Evolutionary conservation across 2,888 invertebrate genomes (phyloP), one percentile per base, ranked within the genome.

Genomic region (Geotrupes spiniger): DNA sequence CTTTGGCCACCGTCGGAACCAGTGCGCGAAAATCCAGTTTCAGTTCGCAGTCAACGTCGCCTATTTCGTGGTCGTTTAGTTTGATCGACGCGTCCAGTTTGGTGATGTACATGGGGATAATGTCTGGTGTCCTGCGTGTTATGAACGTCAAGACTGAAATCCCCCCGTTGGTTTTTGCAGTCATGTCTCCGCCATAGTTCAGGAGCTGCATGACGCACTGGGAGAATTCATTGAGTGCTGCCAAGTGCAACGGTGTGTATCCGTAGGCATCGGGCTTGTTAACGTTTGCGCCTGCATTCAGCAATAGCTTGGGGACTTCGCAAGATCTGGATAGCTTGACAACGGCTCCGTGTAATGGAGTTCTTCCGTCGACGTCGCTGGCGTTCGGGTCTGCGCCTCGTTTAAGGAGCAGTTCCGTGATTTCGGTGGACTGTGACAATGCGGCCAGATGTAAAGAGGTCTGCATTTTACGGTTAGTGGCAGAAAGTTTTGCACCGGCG

Each of bases 361-460:
- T 89, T 36, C 89, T 77, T 0, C 88, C 88, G 59, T 89, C 87
- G 2, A 77, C 74, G 58, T 92, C 91, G 33, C 78, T 76, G 0
- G 81, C 81, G 60, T 84, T 81, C 1, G 68, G 69, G 57, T 69
- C 63, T 2, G 70, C 70, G 2, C 68, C 81, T 52, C 79, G 77
- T 17, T 76, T 77, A 11, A 92, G 78, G 3, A 92, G 74, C 2
- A 85, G 61, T 53, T 89, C 86, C 2, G 89, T 77, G 0, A 86
- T 87, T 72, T 90, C 89, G 0, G 84, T 76, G 15, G 89, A 87
- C 71, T 91, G 91, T 0, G 89, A 84, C 47, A 89, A 71, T 4
- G 89, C 84, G 2, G 93, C 92, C 51, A 92, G 73, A 70, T 95
- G 94, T 46, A 94, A 74, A 0, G 93, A 85, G 0, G 91, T 90